Base-by-base conservation (phyloP, 1,140 invertebrate species). In the Drosophila cardini region DNA sequence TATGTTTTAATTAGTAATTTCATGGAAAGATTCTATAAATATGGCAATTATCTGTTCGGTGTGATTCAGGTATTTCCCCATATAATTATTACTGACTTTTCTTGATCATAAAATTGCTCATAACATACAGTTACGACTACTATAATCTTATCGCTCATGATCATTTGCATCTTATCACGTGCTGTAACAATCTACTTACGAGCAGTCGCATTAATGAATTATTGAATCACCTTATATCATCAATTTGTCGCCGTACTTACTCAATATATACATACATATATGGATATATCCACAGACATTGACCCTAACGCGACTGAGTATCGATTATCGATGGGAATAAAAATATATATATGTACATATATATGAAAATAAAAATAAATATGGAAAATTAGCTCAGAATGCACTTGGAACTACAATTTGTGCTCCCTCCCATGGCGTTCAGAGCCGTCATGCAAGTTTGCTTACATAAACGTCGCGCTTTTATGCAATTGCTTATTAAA, bases 401-500 rank as follows among this genome's bases (percentile, higher is more conserved):
- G 70, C 62, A 72, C 62, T 72, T 67, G 53, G 70, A 64, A 65
- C 53, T 57, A 73, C 32, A 55, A 38, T 15, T 67, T 61, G 65
- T 56, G 56, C 62, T 72, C 63, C 69, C 62, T 72, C 63, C 69
- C 69, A 76, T 70, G 42, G 26, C 45, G 10, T 26, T 26, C 21
- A 26, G 21, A 8, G 45, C 15, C 13, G 62, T 61, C 76, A 74
- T 80, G 73, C 69, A 48, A 36, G n/a, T 72, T 57, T 71, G 81
- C 82, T 85, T 86, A 84, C 82, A 85, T 86, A 86, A 86, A 81
- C 57, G 36, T 64, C 50, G 69, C 13, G 80, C 52, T 76, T 82
- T 73, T 77, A 83, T 83, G 81, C 71, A 82, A 83, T 71, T 64
- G 82, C 81, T 86, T 85, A 86, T 81, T 78, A 78, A 85, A 85